phyloP scores from a whole-genome alignment of 2,113 vertebrate genomes.

The Alaudala cheleensis region DNA sequence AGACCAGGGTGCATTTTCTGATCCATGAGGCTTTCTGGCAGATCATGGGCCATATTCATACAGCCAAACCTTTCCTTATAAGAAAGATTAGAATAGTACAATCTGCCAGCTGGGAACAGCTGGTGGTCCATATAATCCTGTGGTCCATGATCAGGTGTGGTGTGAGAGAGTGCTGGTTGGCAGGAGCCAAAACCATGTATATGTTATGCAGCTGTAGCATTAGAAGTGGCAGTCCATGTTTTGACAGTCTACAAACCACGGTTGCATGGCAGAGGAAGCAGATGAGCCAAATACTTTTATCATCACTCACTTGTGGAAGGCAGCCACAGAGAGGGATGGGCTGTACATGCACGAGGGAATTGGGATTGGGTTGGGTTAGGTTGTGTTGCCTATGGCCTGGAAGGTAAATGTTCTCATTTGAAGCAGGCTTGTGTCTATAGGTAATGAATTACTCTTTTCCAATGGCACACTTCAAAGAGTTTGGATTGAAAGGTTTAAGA shows the following conservation, averaged over 20 bases:
- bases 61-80: background rate
- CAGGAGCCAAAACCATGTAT: background rate
- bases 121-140: background rate
- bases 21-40: background rate
- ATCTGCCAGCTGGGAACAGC: background rate
- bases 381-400: background rate
- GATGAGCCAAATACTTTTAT: background rate
- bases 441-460: background rate
- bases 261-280: background rate
- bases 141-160: background rate
- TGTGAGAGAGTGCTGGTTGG: background rate
- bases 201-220: background rate
- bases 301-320: background rate
- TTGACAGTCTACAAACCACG: background rate
- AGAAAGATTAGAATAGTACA: background rate
- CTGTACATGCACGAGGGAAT: accelerated
- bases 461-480: background rate
- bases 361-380: background rate
- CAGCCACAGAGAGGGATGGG: background rate
- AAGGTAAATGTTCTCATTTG: background rate
- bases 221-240: background rate
- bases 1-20: background rate
- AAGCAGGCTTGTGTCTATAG: background rate
- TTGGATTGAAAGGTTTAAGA: background rate
- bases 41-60: background rate